Conservation (phyloP, 64 coral and sea anemone genomes). For the Exaiptasia diaphana region DNA sequence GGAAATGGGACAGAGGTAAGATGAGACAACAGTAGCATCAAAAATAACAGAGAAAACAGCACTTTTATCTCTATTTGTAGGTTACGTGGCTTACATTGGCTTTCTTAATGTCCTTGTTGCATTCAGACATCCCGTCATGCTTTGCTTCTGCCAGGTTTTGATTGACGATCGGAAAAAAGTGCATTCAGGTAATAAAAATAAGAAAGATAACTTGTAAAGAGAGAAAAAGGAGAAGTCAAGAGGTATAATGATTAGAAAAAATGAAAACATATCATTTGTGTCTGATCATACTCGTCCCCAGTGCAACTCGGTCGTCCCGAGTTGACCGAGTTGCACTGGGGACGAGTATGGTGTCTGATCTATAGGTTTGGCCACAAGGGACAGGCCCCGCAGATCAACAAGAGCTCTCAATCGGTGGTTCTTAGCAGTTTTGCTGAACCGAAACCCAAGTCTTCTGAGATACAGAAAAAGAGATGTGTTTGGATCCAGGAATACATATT, state of each 20-base stretch:
- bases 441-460: conserved; percentile 19
- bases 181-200: too few relatives aligned
- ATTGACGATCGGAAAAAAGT: too few relatives aligned
- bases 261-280: too few relatives aligned
- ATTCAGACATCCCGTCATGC: conserved; percentile 8
- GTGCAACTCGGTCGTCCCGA: too few relatives aligned
- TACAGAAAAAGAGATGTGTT: conserved; percentile 17
- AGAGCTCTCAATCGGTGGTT: conserved; percentile 38
- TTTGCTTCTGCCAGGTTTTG: background rate
- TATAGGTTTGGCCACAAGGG: too few relatives aligned
- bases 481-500: background rate
- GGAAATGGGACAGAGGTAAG: conserved; percentile 20
- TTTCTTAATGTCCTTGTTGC: conserved; percentile 20
- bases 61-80: background rate
- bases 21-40: background rate
- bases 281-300: too few relatives aligned
- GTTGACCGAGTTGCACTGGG: too few relatives aligned
- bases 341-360: too few relatives aligned
- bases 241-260: too few relatives aligned
- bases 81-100: conserved; percentile 6
- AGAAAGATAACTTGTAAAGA: too few relatives aligned
- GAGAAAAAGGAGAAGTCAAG: too few relatives aligned
- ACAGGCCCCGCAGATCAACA: background rate
- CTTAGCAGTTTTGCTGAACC: conserved; percentile 5
- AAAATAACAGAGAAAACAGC: background rate